These are phyloP conservation scores for Nansenia antarctica DNA, from an alignment of 2,113 vertebrate genomes.

Conservation along the genomic window DNA sequence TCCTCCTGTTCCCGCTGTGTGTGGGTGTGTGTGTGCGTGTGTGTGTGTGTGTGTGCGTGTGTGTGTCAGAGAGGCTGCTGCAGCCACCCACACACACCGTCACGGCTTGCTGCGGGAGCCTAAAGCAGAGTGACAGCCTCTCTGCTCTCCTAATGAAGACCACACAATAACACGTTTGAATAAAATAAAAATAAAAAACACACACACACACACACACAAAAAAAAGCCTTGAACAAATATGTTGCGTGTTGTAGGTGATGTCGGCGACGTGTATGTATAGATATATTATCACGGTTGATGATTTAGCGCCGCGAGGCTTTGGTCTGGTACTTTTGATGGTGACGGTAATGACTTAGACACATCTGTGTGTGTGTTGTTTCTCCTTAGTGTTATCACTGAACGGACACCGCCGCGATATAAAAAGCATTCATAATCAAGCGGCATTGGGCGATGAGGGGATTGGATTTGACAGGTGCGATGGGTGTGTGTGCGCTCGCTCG, in stretches of 20 bases:
- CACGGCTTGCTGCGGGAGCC: constrained; percentile 46
- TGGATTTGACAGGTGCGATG: constrained; percentile 10
- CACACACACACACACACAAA: too few relatives aligned
- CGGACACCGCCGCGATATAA: constrained; percentile 26
- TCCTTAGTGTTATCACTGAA: constrained; percentile 31
- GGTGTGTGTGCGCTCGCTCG: neutral
- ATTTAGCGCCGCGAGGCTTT: constrained; percentile 19
- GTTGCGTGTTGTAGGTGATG: constrained; percentile 36
- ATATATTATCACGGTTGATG: constrained; percentile 28
- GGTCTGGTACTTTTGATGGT: constrained; percentile 42
- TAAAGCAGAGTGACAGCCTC: constrained; percentile 59
- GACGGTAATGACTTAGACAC: constrained; percentile 48
- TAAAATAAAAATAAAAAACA: constrained; percentile 58
- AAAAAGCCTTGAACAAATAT: constrained; percentile 51
- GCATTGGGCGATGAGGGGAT: constrained; percentile 34
- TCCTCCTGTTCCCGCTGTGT: neutral
- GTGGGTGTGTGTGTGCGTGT: constrained; percentile 20
- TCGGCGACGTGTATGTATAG: constrained; percentile 35
- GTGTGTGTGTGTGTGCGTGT: neutral
- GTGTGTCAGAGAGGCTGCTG: neutral
- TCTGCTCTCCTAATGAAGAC: constrained; percentile 53
- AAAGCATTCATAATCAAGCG: constrained; percentile 45
- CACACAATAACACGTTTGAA: constrained; percentile 52
- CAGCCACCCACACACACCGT: constrained; percentile 27
- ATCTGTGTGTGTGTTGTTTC: constrained; percentile 36